Conservation (phyloP, 2,888 invertebrate species). For the Ametastegia equiseti region DNA sequence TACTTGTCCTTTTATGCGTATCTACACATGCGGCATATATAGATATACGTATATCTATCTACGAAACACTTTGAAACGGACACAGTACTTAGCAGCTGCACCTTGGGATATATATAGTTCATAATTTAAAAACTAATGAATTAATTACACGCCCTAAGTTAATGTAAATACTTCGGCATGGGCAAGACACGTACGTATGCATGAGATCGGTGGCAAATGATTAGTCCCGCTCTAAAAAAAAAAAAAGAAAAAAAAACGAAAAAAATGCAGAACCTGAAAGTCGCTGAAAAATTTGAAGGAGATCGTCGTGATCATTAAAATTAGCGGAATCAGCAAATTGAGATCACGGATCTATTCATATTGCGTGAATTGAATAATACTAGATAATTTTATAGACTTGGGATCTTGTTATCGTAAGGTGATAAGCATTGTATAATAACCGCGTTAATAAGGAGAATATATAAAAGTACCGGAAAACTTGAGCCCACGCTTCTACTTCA, state of each 20-base stretch:
- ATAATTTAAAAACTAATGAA: conserved; percentile 31
- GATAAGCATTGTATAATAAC: not conserved
- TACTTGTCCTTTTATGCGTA: not conserved
- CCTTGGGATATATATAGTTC: conserved; percentile 23
- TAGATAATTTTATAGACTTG: not conserved
- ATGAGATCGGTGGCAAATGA: conserved; percentile 6
- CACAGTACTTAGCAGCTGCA: not conserved
- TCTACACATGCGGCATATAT: not conserved
- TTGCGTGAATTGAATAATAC: no score
- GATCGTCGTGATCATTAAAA: no score
- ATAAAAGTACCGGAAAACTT: not conserved
- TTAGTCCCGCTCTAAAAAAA: not conserved
- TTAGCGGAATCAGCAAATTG: not conserved
- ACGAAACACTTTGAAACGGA: conserved; percentile 11
- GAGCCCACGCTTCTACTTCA: not conserved
- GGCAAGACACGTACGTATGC: not conserved
- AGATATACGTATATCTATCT: not conserved
- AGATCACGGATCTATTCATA: not conserved
- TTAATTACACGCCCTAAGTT: conserved; percentile 25
- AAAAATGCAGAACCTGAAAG: not conserved
- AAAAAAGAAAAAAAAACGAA: not conserved
- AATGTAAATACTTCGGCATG: not conserved
- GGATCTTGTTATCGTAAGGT: not conserved
- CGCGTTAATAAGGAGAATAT: not conserved
- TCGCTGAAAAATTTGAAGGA: not conserved